Conservation (phyloP, 2,113 vertebrate species). For the Elanoides forficatus region DNA sequence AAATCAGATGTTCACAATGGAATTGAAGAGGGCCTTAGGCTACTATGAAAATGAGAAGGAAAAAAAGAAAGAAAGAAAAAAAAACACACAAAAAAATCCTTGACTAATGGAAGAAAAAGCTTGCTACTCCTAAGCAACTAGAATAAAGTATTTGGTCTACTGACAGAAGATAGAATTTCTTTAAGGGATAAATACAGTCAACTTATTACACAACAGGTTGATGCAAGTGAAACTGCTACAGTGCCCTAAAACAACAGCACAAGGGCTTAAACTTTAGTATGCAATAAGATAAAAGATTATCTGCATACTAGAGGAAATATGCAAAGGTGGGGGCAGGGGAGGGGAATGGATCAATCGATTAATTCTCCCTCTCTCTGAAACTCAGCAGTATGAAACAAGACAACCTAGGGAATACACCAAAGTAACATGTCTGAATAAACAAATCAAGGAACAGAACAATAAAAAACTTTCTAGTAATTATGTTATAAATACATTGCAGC, state of each 20-base stretch:
- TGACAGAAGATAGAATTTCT: not conserved
- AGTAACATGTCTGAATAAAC: not conserved
- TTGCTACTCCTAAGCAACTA: not conserved
- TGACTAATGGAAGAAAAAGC: not conserved
- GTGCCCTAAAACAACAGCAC: not conserved
- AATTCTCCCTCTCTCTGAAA: not conserved
- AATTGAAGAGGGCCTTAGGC: not conserved
- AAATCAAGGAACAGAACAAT: not conserved
- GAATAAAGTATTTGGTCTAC: not conserved
- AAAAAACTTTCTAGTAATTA: not conserved
- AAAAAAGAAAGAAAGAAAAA: not conserved
- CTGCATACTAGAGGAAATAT: not conserved
- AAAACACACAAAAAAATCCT: not conserved
- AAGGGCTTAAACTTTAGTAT: not conserved
- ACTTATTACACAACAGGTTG: not conserved
- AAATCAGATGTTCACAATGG: not conserved
- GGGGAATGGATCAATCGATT: not conserved
- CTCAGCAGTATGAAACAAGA: not conserved
- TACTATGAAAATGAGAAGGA: not conserved
- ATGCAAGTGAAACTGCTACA: not conserved
- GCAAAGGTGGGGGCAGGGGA: not conserved
- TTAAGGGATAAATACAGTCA: not conserved
- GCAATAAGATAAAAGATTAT: fast-evolving
- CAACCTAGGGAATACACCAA: not conserved
- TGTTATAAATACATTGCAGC: not conserved